Base-by-base conservation (phyloP, 2,888 invertebrate genomes). In the Malthinus seriepunctatus region DNA sequence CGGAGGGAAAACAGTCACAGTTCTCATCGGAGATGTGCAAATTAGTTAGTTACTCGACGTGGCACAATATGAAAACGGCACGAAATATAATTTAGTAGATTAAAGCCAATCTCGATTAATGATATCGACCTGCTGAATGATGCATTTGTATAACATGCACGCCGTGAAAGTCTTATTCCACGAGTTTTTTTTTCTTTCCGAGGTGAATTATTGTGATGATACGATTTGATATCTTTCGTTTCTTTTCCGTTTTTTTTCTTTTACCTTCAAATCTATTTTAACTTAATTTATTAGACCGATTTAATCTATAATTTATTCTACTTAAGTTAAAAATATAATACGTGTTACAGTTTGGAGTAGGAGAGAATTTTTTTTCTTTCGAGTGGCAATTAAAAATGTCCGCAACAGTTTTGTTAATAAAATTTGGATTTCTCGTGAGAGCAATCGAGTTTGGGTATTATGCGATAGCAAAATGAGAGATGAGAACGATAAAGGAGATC, bases 21-120 rank as follows among this genome's bases (percentile, higher is more conserved):
- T 71, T 69, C 67, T 72, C 73, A 73, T 71, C 67, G 65, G 74
- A 75, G 75, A 75, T 75, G 75, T 73, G 74, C 73, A 75, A 76
- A 76, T 75, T 75, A 75, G 73, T 75, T 75, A 75, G 73, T 67
- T 70, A 64, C 60, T 65, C 67, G 68, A 68, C 69, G 65, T 66
- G 59, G 51, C 65, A 67, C 70, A 70, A 71, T 69, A 70, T 67
- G 66, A 66, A 60, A 60, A 55, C 61, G 65, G 69, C 72, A 71
- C 72, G 71, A 65, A 70, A 73, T 71, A 73, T 71, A 73, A 74
- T 72, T 74, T 73, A 73, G 64, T 67, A 66, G 65, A 69, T 69
- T 69, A 69, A 23, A 62, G 60, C 64, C 60, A 67, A 69, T 70
- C 69, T 67, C 69, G 65, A 68, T 69, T 69, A 69, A 64, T 63